Evolutionary conservation across 2,113 vertebrate species (phyloP).

Genomic region (Eupsittula cactorum): DNA sequence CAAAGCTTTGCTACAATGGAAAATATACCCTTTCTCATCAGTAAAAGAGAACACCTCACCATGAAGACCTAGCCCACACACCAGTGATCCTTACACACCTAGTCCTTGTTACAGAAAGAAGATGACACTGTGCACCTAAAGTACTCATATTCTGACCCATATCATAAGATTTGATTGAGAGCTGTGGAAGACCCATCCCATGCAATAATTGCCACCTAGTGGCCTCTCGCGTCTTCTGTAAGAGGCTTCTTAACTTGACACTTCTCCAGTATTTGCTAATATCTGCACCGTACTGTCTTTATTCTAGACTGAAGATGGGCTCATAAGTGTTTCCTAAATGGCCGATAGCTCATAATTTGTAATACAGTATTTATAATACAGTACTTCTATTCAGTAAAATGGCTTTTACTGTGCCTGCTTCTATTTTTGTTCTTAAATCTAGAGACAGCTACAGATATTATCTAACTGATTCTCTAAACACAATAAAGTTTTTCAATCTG

Average conservation of each 20-base stretch:
- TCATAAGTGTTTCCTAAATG: background rate
- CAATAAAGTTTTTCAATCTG: background rate
- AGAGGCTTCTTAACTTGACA: background rate
- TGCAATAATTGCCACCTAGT: background rate
- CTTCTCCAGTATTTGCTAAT: background rate
- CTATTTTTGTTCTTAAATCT: background rate
- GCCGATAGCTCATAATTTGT: background rate
- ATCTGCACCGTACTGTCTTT: background rate
- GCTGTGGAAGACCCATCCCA: background rate
- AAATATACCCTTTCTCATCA: background rate
- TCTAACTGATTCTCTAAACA: background rate
- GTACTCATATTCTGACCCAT: background rate
- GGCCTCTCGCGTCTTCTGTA: background rate
- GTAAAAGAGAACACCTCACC: background rate
- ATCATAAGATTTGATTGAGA: background rate
- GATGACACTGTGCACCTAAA: background rate
- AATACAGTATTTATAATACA: background rate
- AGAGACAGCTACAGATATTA: background rate
- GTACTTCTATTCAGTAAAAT: background rate
- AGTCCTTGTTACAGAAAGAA: background rate
- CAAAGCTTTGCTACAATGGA: background rate
- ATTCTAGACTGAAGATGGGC: background rate
- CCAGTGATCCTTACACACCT: background rate
- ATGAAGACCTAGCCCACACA: background rate
- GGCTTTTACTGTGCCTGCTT: background rate